A percentile compares a stretch with the other conserved stretches of the same genome.
phyloP scores from a whole-genome alignment of 2,113 vertebrate species.

The Rhinichthys klamathensis region DNA sequence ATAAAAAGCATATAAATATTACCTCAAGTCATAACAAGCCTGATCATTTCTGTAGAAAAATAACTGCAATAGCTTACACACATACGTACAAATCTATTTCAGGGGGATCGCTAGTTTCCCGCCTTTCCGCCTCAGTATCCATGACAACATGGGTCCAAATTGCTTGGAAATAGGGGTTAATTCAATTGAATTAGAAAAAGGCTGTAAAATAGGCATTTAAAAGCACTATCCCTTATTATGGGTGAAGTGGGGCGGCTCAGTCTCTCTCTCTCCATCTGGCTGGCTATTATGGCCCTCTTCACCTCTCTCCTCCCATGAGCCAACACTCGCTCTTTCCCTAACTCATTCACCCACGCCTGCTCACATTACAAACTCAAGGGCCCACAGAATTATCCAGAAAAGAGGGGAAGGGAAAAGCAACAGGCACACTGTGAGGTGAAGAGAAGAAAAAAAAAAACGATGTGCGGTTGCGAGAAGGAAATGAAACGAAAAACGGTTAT shows the following conservation, averaged over 20 bases:
- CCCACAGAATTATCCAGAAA: constrained; percentile 32
- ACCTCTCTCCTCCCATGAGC: constrained; percentile 53
- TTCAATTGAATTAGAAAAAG: constrained; percentile 58
- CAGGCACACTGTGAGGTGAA: not conserved
- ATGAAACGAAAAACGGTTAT: constrained; percentile 32
- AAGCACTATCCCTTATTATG: constrained; percentile 64
- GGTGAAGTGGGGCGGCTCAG: constrained; percentile 60
- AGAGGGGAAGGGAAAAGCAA: constrained; percentile 38
- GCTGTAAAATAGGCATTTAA: constrained; percentile 62
- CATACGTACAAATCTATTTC: not conserved
- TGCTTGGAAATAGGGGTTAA: constrained; percentile 63
- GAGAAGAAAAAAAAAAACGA: not conserved
- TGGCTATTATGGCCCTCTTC: constrained; percentile 59
- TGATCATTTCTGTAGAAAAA: not conserved
- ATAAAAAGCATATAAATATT: constrained; percentile 2
- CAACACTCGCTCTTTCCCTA: constrained; percentile 28
- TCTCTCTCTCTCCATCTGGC: constrained; percentile 45
- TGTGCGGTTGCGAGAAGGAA: not conserved
- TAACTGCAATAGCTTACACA: not conserved
- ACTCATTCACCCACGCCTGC: constrained; percentile 46
- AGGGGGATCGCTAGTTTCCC: not conserved
- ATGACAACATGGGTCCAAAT: constrained; percentile 57
- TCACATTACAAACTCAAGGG: constrained; percentile 58
- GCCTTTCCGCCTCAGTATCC: constrained; percentile 42
- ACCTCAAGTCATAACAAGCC: not conserved